Percentiles rank a stretch among this genome's conserved stretches.
Conservation (phyloP, 2,888 invertebrate species). For the Perizoma affinitatum region DNA sequence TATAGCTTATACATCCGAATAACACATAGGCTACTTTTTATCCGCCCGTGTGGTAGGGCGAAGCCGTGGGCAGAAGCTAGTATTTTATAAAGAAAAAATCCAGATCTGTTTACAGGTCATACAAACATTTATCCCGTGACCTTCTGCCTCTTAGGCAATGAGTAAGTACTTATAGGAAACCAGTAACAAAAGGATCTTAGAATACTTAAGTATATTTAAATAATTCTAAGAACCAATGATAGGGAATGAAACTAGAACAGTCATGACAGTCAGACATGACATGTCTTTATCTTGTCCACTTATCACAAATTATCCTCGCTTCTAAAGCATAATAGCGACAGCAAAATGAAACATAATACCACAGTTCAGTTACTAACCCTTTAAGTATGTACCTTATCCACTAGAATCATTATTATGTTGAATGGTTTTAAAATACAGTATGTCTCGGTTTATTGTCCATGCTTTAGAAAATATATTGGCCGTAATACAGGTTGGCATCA, state of each 20-base stretch:
- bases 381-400: constrained; percentile 18
- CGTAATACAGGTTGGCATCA: too few relatives aligned
- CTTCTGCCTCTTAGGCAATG: too few relatives aligned
- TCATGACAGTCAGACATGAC: neutral
- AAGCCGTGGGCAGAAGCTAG: too few relatives aligned
- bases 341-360: constrained; percentile 7
- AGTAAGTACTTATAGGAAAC: too few relatives aligned
- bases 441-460: neutral
- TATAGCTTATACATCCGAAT: too few relatives aligned
- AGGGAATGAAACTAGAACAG: constrained; percentile 1
- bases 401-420: constrained; percentile 30
- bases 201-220: too few relatives aligned
- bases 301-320: constrained; percentile 5
- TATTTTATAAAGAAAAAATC: too few relatives aligned
- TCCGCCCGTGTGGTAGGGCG: too few relatives aligned
- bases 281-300: constrained; percentile 15
- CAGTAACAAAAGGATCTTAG: too few relatives aligned
- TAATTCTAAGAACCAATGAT: neutral
- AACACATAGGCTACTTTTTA: too few relatives aligned
- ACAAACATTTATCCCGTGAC: too few relatives aligned
- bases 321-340: constrained; percentile 5
- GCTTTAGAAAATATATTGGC: neutral
- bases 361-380: constrained; percentile 1
- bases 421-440: constrained; percentile 9
- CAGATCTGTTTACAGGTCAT: too few relatives aligned